Evolutionary conservation across 2,797 vertebrate genomes (phyloP).

Genomic region (Sarcophilus harrisii): DNA sequence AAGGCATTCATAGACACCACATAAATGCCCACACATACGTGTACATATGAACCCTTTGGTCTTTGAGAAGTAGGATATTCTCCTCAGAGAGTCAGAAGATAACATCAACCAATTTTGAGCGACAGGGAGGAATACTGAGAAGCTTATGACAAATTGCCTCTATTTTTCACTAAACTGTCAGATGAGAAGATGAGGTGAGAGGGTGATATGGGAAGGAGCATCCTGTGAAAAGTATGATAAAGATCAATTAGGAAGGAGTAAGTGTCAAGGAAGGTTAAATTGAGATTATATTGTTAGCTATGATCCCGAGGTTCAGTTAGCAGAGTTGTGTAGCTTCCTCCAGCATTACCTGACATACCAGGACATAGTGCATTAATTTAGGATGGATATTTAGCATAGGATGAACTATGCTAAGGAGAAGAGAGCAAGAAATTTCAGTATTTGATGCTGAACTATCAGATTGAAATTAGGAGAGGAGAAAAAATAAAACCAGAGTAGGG

Average conservation of each 20-base stretch:
- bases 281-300: not conserved
- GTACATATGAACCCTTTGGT: not conserved
- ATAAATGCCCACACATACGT: not conserved
- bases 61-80: not conserved
- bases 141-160: not conserved
- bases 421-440: not conserved
- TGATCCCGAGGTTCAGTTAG: not conserved
- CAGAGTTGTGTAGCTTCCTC: not conserved
- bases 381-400: not conserved
- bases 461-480: not conserved
- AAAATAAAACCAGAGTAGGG: not conserved
- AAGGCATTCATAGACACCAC: not conserved
- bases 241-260: not conserved
- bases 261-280: not conserved
- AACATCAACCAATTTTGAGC: not conserved
- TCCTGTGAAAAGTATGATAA: not conserved
- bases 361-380: not conserved
- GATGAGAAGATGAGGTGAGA: too few species aligned
- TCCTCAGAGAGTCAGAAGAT: not conserved
- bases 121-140: not conserved
- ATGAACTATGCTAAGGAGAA: not conserved
- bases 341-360: not conserved
- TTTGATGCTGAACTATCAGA: not conserved
- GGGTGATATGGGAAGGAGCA: too few species aligned
- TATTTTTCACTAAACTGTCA: not conserved